Evolutionary conservation across 2,113 vertebrate species (phyloP), one percentile per base, ranked within the genome.

Genomic region (Oncorhynchus keta): DNA sequence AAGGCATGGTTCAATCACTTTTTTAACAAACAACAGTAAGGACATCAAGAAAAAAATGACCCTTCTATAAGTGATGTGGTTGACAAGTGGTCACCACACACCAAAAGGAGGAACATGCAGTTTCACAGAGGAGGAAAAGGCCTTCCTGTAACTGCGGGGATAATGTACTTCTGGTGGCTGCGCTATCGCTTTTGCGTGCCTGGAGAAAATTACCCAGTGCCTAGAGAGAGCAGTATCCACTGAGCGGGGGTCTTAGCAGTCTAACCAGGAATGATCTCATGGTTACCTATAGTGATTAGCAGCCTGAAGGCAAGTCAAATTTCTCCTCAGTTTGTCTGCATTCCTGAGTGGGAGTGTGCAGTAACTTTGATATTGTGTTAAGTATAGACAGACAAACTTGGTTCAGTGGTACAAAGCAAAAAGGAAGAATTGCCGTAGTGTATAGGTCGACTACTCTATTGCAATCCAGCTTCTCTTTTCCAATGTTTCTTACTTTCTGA

Each of bases 241-340:
- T 66, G 83, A 72, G 86, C 72, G n/a, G 83, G 79, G 78, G 81
- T 71, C 79, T 81, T 81, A 80, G 80, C 82, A 78, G 80, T 82
- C 86, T 68, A 30, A 83, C 84, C 79, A 85, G 79, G 80, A 88
- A 84, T 92, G 89, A 92, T 89, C 85, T 93, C 87, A 91, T 89
- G 69, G 70, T 82, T 89, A 89, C 90, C 84, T 85, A 83, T 78
- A 84, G 86, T 81, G 86, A 87, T 85, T 84, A 82, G 48, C 73
- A 51, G 76, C 84, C 81, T 71, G 45, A 55, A 75, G 76, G 68
- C 62, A 81, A 32, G 62, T 35, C 32, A 71, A 62, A 26, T 2
- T 24, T 80, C 66, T 76, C 18, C 14, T 62, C n/a, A n/a, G 59
- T 45, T 45, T 45, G 35, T n/a, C 59, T 62, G 59, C n/a, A 62